Evolutionary conservation across 1,140 invertebrate species (phyloP).

Genomic region (Procambarus clarkii): DNA sequence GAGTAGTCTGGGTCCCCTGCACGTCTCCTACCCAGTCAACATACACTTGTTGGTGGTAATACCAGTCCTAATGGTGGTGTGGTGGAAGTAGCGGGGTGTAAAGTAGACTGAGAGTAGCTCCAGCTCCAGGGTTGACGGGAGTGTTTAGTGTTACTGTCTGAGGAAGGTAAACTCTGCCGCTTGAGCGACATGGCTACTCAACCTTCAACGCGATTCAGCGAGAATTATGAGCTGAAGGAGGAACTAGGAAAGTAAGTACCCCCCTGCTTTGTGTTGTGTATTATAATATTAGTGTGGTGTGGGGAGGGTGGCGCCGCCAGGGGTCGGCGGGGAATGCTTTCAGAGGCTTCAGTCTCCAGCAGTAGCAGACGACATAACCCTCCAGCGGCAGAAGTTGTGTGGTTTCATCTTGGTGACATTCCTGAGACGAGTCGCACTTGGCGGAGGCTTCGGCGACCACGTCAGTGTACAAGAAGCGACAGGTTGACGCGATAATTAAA

Average conservation of each 20-base stretch:
- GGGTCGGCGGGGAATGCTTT: too few species aligned
- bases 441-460: too few species aligned
- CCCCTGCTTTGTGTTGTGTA: not conserved
- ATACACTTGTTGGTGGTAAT: constrained; percentile 58
- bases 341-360: too few species aligned
- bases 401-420: too few species aligned
- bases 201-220: constrained; percentile 86
- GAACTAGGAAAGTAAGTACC: constrained; percentile 98
- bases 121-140: constrained; percentile 46
- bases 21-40: constrained; percentile 34
- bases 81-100: constrained; percentile 59
- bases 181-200: constrained; percentile 74
- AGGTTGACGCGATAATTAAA: too few species aligned
- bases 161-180: constrained; percentile 50
- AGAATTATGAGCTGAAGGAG: constrained; percentile 99
- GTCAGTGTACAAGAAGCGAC: too few species aligned
- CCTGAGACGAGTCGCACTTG: too few species aligned
- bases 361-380: constrained; percentile 32
- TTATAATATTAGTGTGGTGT: too few species aligned
- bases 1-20: constrained; percentile 51
- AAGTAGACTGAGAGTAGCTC: constrained; percentile 45
- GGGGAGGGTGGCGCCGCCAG: too few species aligned
- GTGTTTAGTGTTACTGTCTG: constrained; percentile 57
- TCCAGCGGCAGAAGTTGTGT: too few species aligned
- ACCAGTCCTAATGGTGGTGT: constrained; percentile 63